Evolutionary conservation across 2,113 vertebrate genomes (phyloP).

Genomic region (Hyaena hyaena): DNA sequence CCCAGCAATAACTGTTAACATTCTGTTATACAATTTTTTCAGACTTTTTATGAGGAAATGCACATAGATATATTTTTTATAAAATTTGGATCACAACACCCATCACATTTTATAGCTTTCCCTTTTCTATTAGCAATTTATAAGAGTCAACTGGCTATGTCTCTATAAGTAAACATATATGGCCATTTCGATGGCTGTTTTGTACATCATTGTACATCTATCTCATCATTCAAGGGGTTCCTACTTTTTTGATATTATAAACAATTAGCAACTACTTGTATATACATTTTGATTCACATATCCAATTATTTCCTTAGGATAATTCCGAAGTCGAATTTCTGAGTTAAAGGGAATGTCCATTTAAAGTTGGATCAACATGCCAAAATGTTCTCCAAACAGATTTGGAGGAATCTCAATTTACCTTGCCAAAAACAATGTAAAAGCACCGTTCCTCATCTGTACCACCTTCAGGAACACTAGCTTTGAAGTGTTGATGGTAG

Average conservation of each 20-base stretch:
- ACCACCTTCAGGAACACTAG: not conserved
- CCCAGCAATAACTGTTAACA: not conserved
- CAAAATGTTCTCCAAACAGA: not conserved
- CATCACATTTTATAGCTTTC: not conserved
- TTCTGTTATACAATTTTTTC: not conserved
- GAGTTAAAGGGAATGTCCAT: not conserved
- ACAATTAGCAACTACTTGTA: not conserved
- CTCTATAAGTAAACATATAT: not conserved
- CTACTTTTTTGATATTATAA: not conserved
- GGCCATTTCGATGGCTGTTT: not conserved
- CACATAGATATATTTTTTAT: not conserved
- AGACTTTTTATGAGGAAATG: not conserved
- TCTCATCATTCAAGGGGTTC: not conserved
- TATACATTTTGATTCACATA: not conserved
- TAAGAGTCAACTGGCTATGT: not conserved
- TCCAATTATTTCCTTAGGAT: not conserved
- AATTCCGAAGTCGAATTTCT: not conserved
- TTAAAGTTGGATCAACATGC: not conserved
- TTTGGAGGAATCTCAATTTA: not conserved
- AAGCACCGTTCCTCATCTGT: not conserved
- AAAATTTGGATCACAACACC: not conserved
- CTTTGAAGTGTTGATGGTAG: not conserved
- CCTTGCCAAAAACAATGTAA: not conserved
- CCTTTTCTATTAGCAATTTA: not conserved
- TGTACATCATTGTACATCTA: not conserved